Evolutionary conservation across 2,113 vertebrate genomes (phyloP), one percentile per base, ranked within the genome.

Genomic region (Pyxicephalus adspersus): DNA sequence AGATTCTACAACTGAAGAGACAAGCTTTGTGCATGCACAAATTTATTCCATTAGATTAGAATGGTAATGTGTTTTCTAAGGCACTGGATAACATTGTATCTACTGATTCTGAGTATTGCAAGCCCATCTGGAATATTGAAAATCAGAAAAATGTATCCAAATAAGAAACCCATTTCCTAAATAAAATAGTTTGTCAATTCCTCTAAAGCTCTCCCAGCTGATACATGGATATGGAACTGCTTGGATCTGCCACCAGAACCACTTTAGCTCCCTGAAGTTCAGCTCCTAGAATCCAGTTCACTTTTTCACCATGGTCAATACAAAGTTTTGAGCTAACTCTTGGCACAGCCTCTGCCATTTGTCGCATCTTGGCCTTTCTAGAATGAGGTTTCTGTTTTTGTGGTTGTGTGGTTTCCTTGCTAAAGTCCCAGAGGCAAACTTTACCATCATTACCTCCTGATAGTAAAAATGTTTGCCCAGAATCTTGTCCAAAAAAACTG

Each of bases 191-290:
- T 8, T 13, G 11, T 65, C 31, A 3, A 31, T 65, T 22, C 8
- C 20, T 31, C 81, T 91, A 93, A 26, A 67, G 52, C 23, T 89
- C 87, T 73, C 76, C 79, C 84, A 99, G 83, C 0, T 90, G 86
- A 85, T 99, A 98, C 2, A 94, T 80, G 0, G 95, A 94, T 64
- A 97, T 73, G 73, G 75, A 90, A 72, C 85, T 91, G 72, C 91
- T 95, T 84, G 96, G 97, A 88, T 99, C 97, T 70, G 95, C 95
- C n/a, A 98, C 95, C 5, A 99, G 83, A 76, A 98, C 85, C 83
- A 85, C 94, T 34, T 84, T 89, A 29, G 89, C 90, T 57, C 95
- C 95, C 86, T 95, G 96, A 74, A 98, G 87, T 71, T 92, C 86
- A 9, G 89, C 31, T 0, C 88, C 93, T 0, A 92, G 91, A 38